Evolutionary conservation across 1,140 invertebrate genomes (phyloP).

Genomic region (Thalassaphorura encarpata): DNA sequence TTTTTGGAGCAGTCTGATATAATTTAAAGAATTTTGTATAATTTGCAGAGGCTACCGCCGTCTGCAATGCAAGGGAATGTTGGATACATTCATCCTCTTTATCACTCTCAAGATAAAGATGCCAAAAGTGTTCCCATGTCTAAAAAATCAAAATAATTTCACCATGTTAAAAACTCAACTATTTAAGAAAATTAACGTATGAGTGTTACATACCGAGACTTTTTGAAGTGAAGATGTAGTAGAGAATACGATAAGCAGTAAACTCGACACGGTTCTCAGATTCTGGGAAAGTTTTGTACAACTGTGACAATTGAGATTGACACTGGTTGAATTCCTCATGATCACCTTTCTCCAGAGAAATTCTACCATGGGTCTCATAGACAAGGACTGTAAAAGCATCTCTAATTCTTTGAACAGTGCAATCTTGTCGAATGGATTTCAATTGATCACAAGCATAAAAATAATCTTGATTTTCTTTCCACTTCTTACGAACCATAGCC

Average conservation of each 20-base stretch:
- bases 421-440: conserved; percentile 96
- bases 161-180: conserved; percentile 8
- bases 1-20: conserved; percentile 75
- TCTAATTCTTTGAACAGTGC: conserved; percentile 93
- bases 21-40: conserved; percentile 85
- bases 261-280: conserved; percentile 69
- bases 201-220: conserved; percentile 66
- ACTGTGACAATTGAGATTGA: conserved; percentile 89
- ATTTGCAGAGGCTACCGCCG: conserved; percentile 83
- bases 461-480: conserved; percentile 84
- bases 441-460: conserved; percentile 94
- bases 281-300: conserved; percentile 61
- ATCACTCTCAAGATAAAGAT: conserved; percentile 60
- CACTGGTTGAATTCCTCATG: conserved; percentile 95
- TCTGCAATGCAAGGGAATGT: conserved; percentile 74
- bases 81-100: conserved; percentile 72
- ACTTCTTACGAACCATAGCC: conserved; percentile 78
- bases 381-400: conserved; percentile 90
- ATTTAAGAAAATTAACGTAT: background rate
- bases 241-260: conserved; percentile 86
- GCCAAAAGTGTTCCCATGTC: conserved; percentile 86
- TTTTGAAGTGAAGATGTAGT: conserved; percentile 95
- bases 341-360: conserved; percentile 93
- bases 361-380: conserved; percentile 95
- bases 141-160: conserved; percentile 45